Evolutionary conservation across 2,888 invertebrate genomes (phyloP).

Genomic region (Drosophila mimica): DNA sequence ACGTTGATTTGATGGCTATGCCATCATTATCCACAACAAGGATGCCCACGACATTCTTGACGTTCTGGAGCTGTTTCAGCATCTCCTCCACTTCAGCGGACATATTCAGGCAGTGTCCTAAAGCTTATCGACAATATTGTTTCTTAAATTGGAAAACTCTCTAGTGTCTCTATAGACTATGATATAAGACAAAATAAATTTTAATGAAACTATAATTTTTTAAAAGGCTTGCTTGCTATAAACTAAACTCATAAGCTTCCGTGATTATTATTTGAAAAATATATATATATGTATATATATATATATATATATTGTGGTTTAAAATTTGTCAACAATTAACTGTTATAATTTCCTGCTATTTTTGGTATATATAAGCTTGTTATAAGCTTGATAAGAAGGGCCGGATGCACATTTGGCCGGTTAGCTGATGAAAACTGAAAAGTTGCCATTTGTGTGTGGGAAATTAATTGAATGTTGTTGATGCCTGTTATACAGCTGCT

Average conservation of each 20-base stretch:
- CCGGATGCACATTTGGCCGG: slow-evolving; percentile 49
- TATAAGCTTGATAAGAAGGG: slow-evolving; percentile 52
- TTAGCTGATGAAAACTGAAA: slow-evolving; percentile 36
- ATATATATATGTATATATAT: too few relatives aligned
- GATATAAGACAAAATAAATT: slow-evolving; percentile 16
- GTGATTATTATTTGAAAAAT: background rate
- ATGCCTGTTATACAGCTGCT: slow-evolving; percentile 46
- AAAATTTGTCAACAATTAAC: background rate
- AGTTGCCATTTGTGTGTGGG: slow-evolving; percentile 38
- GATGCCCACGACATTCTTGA: slow-evolving; percentile 62
- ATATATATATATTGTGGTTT: background rate
- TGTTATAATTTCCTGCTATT: slow-evolving; percentile 1
- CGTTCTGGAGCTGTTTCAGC: slow-evolving; percentile 57
- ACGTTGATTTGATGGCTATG: slow-evolving; percentile 68
- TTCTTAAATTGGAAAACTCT: background rate
- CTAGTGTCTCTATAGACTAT: background rate
- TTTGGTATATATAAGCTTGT: slow-evolving; percentile 9
- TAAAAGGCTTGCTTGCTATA: slow-evolving; percentile 7
- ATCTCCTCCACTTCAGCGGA: slow-evolving; percentile 70
- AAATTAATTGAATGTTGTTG: slow-evolving; percentile 77
- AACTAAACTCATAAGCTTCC: background rate
- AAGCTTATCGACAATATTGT: background rate
- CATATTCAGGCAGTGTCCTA: slow-evolving; percentile 33
- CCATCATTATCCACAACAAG: slow-evolving; percentile 66
- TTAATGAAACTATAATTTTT: background rate